Conservation (phyloP, 2,888 invertebrate species). For the Stegophylla sp. region DNA sequence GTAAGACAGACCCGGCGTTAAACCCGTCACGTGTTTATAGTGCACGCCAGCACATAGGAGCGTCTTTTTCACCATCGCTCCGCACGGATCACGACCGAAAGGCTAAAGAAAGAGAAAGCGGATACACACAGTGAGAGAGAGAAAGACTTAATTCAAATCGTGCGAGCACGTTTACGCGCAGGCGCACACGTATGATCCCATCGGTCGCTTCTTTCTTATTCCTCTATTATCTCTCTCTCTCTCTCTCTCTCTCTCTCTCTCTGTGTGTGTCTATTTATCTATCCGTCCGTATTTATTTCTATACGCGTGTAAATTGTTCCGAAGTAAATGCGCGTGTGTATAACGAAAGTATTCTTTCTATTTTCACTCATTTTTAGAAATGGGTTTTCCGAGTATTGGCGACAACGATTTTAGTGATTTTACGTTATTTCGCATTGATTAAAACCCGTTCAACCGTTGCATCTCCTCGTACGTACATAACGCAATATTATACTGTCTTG, state of each 20-base stretch:
- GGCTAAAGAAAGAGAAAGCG: too few relatives aligned
- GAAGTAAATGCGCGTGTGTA: not conserved
- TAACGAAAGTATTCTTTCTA: not conserved
- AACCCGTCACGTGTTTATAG: constrained; percentile 49
- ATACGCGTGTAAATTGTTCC: too few relatives aligned
- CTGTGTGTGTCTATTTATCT: too few relatives aligned
- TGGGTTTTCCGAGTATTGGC: not conserved
- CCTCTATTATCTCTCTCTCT: too few relatives aligned
- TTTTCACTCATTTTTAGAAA: not conserved
- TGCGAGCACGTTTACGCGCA: not conserved
- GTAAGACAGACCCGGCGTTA: constrained; percentile 37
- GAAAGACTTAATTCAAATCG: not conserved
- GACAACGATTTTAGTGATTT: not conserved
- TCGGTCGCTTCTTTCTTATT: too few relatives aligned
- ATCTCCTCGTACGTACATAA: not conserved
- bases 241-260: too few relatives aligned
- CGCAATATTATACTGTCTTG: not conserved
- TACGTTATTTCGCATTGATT: not conserved
- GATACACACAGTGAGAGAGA: too few relatives aligned
- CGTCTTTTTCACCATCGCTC: not conserved
- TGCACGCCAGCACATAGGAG: not conserved
- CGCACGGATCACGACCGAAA: not conserved
- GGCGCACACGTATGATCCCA: too few relatives aligned
- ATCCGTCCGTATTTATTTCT: too few relatives aligned
- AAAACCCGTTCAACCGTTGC: not conserved